Evolutionary conservation across 2,888 invertebrate genomes (phyloP).

Genomic region (Diarsia mendica): DNA sequence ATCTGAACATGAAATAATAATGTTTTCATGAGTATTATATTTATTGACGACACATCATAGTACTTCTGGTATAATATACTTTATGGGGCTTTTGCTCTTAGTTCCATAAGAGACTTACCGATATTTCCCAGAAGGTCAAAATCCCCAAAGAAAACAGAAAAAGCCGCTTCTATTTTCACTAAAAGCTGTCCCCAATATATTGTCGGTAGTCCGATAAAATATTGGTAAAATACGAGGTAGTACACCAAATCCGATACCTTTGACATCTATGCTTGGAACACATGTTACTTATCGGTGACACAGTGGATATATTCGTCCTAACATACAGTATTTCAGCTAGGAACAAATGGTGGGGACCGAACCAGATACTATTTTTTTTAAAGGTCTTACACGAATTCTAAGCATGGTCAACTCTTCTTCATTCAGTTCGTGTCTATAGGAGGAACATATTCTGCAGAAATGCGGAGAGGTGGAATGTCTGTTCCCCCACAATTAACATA

Average conservation of each 20-base stretch:
- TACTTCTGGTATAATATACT: background rate
- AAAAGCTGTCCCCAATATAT: constrained; percentile 3
- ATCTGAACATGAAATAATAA: background rate
- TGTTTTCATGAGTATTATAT: background rate
- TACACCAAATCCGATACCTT: background rate
- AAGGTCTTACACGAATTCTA: background rate
- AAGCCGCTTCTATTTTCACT: background rate
- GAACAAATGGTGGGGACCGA: background rate
- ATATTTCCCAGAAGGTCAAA: constrained; percentile 1
- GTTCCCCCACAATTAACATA: background rate
- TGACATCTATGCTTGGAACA: constrained; percentile 8
- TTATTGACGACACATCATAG: background rate
- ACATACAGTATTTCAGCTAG: background rate
- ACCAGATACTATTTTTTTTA: no score
- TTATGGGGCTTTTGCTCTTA: background rate
- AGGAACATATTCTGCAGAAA: background rate
- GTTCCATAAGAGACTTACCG: background rate
- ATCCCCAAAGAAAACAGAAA: background rate
- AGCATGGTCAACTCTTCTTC: background rate
- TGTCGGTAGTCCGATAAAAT: constrained; percentile 4
- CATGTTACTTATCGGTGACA: constrained; percentile 15
- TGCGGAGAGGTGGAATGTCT: background rate
- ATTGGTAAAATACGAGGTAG: background rate
- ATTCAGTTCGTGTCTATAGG: background rate
- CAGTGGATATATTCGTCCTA: background rate